phyloP scores from a whole-genome alignment of 2,888 invertebrate genomes.

The Ganaspis brasiliensis region DNA sequence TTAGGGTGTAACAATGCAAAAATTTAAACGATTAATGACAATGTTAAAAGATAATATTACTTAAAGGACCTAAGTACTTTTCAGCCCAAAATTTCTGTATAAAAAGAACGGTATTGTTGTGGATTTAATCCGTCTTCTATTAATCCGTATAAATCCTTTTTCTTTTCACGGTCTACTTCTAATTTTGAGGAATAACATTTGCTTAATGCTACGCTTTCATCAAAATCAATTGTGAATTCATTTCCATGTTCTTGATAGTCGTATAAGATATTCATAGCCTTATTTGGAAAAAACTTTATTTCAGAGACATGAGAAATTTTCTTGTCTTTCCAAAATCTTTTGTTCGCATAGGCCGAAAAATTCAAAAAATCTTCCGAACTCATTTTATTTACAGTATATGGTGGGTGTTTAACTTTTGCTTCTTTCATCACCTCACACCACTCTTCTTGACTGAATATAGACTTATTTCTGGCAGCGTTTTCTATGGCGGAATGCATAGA shows the following conservation, averaged over 20 bases:
- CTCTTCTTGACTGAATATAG: conserved; percentile 48
- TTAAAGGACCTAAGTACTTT: too few species aligned
- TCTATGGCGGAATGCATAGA: conserved; percentile 54
- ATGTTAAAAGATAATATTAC: too few species aligned
- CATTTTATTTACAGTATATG: conserved; percentile 46
- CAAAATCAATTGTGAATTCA: too few species aligned
- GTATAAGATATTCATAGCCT: neutral
- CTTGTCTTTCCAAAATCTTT: conserved; percentile 21
- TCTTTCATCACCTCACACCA: conserved; percentile 49
- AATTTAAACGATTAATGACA: too few species aligned
- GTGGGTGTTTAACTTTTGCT: conserved; percentile 45
- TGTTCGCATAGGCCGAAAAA: conserved; percentile 25
- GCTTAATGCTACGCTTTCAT: too few species aligned
- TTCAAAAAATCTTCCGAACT: conserved; percentile 34
- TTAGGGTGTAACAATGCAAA: too few species aligned
- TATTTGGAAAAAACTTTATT: conserved; percentile 30
- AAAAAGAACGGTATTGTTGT: neutral
- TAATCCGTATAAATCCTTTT: neutral
- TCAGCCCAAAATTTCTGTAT: neutral
- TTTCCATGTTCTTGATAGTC: too few species aligned
- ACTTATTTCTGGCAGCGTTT: conserved; percentile 30
- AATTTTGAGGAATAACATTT: neutral
- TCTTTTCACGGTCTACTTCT: neutral
- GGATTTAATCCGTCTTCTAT: neutral
- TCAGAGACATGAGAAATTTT: conserved; percentile 27